Base-by-base conservation (phyloP, 2,113 vertebrate species). In the Platichthys flesus region DNA sequence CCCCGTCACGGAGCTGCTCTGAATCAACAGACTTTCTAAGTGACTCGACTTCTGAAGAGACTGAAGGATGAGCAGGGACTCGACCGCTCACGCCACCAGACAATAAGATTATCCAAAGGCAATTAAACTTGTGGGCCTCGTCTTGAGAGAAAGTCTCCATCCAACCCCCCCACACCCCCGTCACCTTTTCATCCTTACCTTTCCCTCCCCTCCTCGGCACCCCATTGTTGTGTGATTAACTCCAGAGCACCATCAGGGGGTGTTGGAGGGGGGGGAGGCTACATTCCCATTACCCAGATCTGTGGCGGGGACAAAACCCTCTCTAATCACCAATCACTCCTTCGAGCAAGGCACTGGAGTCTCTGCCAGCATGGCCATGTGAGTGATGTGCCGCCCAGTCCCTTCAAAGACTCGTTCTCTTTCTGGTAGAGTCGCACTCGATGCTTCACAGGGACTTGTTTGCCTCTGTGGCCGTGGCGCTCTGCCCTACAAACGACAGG, bases 181-280 rank as follows among this genome's bases (percentile, higher is more conserved):
- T n/a, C n/a, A n/a, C n/a, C n/a, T n/a, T 78, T 84, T 84, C 87
- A 84, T 85, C 84, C 69, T 49, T 71, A 84, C 85, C 88, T 86
- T 74, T 78, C 74, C 74, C 81, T 75, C 77, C 78, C 81, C 75
- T 81, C 64, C 85, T 71, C 84, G 72, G 75, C 81, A 76, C 65
- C 93, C 87, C 90, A 89, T 93, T 94, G 93, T 94, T 93, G 76
- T 90, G 90, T 94, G 90, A 93, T 95, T 96, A 95, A 93, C 89
- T 95, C 86, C 82, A 76, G 49, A 88, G 92, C 92, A 92, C 71
- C 89, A 89, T 85, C 74, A n/a, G 37, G 35, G 60, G 4, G 28
- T 3, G 2, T 3, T 5, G 28, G 5, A 1, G 28, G 28, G n/a
- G 37, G 60, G 60, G 85, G 79, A 70, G 85, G 59, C 58, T 52